These are phyloP conservation scores for Ariolimax columbianus DNA, from an alignment of 2,888 invertebrate genomes.

Conservation along the genomic window DNA sequence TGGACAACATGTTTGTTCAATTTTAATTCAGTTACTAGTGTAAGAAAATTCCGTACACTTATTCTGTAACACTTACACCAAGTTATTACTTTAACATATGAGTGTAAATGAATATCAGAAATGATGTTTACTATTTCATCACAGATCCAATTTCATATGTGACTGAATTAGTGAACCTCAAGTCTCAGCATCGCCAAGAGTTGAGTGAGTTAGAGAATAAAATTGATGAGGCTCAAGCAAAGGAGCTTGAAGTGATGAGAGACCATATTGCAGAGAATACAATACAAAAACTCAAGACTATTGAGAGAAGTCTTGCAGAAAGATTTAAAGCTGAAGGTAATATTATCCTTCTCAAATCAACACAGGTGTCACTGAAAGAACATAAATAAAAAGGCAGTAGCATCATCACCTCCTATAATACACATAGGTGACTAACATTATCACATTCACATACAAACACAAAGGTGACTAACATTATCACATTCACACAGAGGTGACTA, in stretches of 20 bases:
- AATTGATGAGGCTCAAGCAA: slow-evolving; percentile 70
- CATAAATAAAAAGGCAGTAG: neutral
- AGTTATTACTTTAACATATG: neutral
- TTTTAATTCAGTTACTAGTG: no score
- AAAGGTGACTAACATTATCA: no score
- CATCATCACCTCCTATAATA: neutral
- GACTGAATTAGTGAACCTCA: slow-evolving; percentile 62
- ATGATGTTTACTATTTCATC: neutral
- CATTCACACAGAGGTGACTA: no score
- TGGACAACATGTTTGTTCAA: neutral
- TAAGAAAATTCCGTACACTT: neutral
- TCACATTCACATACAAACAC: no score
- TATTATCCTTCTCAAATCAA: neutral
- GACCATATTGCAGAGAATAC: slow-evolving; percentile 62
- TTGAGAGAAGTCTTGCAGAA: slow-evolving; percentile 57
- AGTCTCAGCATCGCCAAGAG: slow-evolving; percentile 71
- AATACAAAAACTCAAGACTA: slow-evolving; percentile 61
- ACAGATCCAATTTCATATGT: slow-evolving; percentile 71
- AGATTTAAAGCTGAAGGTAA: slow-evolving; percentile 62
- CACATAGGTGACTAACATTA: no score
- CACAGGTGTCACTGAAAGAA: neutral
- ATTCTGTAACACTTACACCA: neutral
- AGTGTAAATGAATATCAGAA: neutral
- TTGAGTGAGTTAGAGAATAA: slow-evolving; percentile 68
- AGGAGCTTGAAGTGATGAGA: slow-evolving; percentile 65